Conservation (phyloP, 2,797 vertebrate species). For the Sebastes iracundus region DNA sequence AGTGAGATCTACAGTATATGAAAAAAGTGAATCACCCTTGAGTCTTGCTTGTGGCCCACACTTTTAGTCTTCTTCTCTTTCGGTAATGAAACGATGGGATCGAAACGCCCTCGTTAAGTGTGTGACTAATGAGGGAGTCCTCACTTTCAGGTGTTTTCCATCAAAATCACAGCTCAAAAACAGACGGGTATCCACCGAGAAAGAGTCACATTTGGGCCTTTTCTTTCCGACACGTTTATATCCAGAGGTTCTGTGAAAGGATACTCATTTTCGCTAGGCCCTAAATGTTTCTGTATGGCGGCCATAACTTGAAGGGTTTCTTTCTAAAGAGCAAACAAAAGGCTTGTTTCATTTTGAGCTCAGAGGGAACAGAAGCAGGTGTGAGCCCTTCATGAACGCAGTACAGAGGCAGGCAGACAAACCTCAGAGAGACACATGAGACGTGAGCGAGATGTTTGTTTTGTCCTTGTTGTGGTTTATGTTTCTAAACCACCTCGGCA, state of each 20-base stretch:
- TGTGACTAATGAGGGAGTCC: conserved; percentile 80
- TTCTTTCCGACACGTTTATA: not conserved
- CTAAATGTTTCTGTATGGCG: not conserved
- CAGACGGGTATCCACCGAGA: not conserved
- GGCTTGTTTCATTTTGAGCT: conserved; percentile 49
- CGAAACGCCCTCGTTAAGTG: conserved; percentile 45
- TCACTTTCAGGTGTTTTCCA: conserved; percentile 79
- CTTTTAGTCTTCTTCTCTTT: conserved; percentile 68
- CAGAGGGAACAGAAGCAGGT: conserved; percentile 68
- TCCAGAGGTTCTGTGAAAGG: not conserved
- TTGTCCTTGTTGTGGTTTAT: conserved; percentile 85
- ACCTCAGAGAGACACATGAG: conserved; percentile 86
- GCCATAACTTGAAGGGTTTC: not conserved
- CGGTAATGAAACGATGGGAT: conserved; percentile 71
- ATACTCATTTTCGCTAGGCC: not conserved
- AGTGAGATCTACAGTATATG: conserved; percentile 16
- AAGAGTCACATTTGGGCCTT: not conserved
- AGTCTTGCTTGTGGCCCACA: conserved; percentile 66
- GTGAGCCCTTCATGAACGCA: conserved; percentile 63
- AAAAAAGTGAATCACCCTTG: conserved; percentile 70
- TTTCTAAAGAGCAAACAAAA: conserved; percentile 28
- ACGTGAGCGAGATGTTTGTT: conserved; percentile 80
- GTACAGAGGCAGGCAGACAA: conserved; percentile 73
- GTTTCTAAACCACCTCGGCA: conserved; percentile 67
- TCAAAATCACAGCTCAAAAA: conserved; percentile 39